phyloP scores from a whole-genome alignment of 2,113 vertebrate genomes.

The Nycticryphes semicollaris region DNA sequence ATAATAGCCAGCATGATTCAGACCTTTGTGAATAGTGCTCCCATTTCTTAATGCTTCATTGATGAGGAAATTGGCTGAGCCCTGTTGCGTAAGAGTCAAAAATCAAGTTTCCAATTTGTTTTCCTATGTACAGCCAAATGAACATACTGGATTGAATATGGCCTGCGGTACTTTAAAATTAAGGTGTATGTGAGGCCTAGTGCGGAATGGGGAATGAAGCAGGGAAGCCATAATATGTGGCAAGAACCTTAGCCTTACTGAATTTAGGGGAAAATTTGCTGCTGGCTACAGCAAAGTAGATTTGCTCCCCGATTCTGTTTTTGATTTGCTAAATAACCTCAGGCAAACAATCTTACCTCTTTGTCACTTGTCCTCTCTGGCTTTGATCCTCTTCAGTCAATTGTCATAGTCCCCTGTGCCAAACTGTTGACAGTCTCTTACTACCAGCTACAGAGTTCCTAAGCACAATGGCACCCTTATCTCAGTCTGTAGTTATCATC shows the following conservation, averaged over 20 bases:
- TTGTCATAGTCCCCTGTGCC: background rate
- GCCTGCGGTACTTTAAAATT: background rate
- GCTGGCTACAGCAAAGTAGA: background rate
- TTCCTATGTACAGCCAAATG: background rate
- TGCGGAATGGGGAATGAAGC: background rate
- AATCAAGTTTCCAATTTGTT: background rate
- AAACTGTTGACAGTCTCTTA: background rate
- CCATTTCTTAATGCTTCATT: background rate
- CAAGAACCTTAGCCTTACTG: background rate
- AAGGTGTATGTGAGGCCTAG: background rate
- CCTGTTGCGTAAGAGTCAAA: background rate
- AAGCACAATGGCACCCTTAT: background rate
- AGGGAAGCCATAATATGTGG: background rate
- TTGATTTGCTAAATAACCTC: background rate
- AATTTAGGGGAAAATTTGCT: background rate
- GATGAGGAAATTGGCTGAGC: background rate
- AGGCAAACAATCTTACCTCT: background rate
- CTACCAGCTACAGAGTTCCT: background rate
- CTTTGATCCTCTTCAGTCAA: background rate
- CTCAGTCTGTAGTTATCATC: background rate
- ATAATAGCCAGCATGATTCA: background rate
- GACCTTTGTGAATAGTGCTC: background rate
- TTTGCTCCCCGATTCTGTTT: background rate
- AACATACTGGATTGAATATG: background rate
- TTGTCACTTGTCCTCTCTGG: background rate